Evolutionary conservation across 1,140 invertebrate species (phyloP), one percentile per base, ranked within the genome.

Genomic region (Pentalonia nigronervosa): DNA sequence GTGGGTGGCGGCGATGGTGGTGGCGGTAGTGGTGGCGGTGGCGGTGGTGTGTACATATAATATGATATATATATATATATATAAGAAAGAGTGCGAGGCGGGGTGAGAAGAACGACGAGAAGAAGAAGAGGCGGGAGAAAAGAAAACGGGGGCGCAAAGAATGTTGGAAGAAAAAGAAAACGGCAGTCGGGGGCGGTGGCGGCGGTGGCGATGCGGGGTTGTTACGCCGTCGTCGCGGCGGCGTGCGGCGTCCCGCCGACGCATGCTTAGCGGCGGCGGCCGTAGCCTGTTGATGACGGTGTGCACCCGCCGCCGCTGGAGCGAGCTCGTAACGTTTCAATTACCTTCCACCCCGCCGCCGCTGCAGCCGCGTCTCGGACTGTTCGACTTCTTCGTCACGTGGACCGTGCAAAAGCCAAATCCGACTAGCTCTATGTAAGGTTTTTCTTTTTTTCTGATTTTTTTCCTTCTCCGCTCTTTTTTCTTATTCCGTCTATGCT

Each of bases 241-340:
- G 91, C 67, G 67, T 91, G 67, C 34, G 88, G 88, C 91, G 47
- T 92, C 47, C 81, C 76, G 91, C 81, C 76, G 91, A 93, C 91
- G 91, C 81, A 93, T 93, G 91, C 91, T 93, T 93, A 93, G 91
- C 91, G 91, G 76, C 83, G 36, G 83, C 53, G 47, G 87, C 90
- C 45, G 91, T 84, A 93, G 91, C 91, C 91, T 93, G 91, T 93
- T 93, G 91, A 93, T 93, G 91, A 93, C 91, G 91, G 91, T 41
- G 91, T 60, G 67, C 50, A 67, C 48, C 91, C 76, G 11, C 34
- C 76, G 60, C 67, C 60, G 23, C 36, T 17, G 34, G 87, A 56
- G 36, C 17, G 45, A 92, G 81, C 48, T 83, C 91, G 91, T 93
- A 93, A 93, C 91, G 91, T 93, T 93, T 93, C 91, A 93, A 93